Percentiles rank a stretch among this genome's conserved stretches.
phyloP scores from a whole-genome alignment of 2,797 vertebrate genomes.

The Pterois miles region DNA sequence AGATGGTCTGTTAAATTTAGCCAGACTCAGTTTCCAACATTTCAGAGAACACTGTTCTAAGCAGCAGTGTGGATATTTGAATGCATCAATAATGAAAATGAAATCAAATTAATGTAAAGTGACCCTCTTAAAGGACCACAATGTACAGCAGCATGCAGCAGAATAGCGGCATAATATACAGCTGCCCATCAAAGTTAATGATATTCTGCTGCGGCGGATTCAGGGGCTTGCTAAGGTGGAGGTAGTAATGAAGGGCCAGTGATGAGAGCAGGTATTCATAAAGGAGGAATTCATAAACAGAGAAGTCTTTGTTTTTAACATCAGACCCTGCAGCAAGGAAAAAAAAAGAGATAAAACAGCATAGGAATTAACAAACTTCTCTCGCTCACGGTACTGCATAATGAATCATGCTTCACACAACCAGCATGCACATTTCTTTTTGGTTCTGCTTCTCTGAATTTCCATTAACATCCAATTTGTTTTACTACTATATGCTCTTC shows the following conservation, averaged over 20 bases:
- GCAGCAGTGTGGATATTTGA: constrained; percentile 2
- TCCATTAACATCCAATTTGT: background rate
- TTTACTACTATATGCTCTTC: background rate
- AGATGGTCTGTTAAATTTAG: constrained; percentile 1
- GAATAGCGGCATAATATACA: constrained; percentile 1
- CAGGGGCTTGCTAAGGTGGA: constrained; percentile 9
- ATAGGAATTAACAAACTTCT: constrained; percentile 12
- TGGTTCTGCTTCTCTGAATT: background rate
- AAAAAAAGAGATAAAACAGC: constrained; percentile 20
- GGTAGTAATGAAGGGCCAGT: constrained; percentile 6
- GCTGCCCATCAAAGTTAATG: constrained; percentile 2
- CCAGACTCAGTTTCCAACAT: background rate
- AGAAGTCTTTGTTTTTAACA: constrained; percentile 56
- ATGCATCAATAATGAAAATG: background rate
- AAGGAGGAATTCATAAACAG: constrained; percentile 46
- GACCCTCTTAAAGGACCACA: background rate
- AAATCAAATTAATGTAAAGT: background rate
- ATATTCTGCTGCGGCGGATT: constrained; percentile 22
- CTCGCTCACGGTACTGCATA: constrained; percentile 16
- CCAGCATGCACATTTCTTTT: background rate
- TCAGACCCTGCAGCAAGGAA: constrained; percentile 2
- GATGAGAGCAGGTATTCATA: constrained; percentile 49
- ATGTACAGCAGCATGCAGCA: background rate
- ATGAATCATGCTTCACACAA: constrained; percentile 27
- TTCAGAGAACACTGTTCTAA: background rate